Evolutionary conservation across 2,113 vertebrate species (phyloP), one percentile per base, ranked within the genome.

Genomic region (Entomyzon cyanotis): DNA sequence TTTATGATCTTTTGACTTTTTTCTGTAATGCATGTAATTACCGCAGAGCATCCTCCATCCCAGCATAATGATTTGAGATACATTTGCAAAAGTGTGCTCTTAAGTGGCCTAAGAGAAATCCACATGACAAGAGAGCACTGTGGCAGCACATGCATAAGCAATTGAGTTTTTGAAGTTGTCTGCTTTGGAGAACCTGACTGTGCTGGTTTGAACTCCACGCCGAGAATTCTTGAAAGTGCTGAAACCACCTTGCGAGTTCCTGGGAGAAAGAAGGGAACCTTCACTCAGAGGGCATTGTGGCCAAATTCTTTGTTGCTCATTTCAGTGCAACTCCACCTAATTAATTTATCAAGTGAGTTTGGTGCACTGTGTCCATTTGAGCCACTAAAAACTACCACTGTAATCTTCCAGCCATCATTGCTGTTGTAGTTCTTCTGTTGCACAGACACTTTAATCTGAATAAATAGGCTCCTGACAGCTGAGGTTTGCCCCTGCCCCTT

Each of bases 11-110:
- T 95, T 94, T 88, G 82, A 80, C 93, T 93, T 67, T 47, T 85
- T 87, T 58, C 91, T 90, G 63, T 93, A 91, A 93, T 94, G 90
- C 73, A 41, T 64, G 55, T 90, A 94, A 96, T 97, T 96, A 87
- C 70, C 50, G 81, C 58, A 49, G 84, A 94, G 71, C 64, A 77
- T 95, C 55, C 79, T 93, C 89, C 82, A 65, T 69, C 58, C 89
- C 55, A 37, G 80, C 52, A 35, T 90, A 90, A 88, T 50, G 52
- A 88, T 63, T 80, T 6, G 8, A 90, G 82, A 59, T 90, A 30
- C 68, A 64, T 96, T 93, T 95, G 68, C 92, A 70, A 12, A 87
- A 95, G 63, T 62, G 55, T 83, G 42, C 80, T 58, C 78, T 15
- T 87, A 77, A 95, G 93, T 75, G 83, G 55, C 92, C 76, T 93